Evolutionary conservation across 35 echinoderm and acorn worm species (phyloP).

Genomic region (Holothuria glaberrima): DNA sequence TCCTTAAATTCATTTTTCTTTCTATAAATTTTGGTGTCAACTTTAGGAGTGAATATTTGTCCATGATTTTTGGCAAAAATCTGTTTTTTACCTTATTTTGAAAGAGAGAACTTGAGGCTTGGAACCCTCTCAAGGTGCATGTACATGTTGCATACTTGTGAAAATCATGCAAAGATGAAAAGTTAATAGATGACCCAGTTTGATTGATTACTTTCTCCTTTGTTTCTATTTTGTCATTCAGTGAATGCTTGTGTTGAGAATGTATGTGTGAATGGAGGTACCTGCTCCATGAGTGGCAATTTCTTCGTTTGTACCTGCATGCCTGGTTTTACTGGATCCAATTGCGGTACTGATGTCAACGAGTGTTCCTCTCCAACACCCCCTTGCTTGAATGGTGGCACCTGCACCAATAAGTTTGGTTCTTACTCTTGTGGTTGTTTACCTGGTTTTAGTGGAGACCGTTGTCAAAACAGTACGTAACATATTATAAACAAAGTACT

Average conservation of each 20-base stretch:
- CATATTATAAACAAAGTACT: too few species aligned
- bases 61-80: too few species aligned
- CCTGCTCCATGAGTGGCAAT: neutral
- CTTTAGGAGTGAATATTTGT: too few species aligned
- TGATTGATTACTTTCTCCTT: too few species aligned
- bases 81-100: too few species aligned
- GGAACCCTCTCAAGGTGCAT: too few species aligned
- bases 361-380: neutral
- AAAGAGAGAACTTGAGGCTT: too few species aligned
- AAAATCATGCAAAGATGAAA: too few species aligned
- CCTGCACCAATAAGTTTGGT: conserved; percentile 42
- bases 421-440: conserved; percentile 44
- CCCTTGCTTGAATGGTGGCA: conserved; percentile 54
- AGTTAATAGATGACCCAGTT: too few species aligned
- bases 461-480: conserved; percentile 39
- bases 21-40: too few species aligned
- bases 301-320: conserved; percentile 10
- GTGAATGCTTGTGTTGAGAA: neutral
- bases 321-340: conserved; percentile 16
- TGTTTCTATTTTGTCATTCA: neutral
- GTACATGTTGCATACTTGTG: too few species aligned
- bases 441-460: conserved; percentile 1
- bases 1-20: too few species aligned
- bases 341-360: conserved; percentile 21
- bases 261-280: conserved; percentile 45